Evolutionary conservation across 2,797 vertebrate genomes (phyloP).

Genomic region (Prunella strophiata): DNA sequence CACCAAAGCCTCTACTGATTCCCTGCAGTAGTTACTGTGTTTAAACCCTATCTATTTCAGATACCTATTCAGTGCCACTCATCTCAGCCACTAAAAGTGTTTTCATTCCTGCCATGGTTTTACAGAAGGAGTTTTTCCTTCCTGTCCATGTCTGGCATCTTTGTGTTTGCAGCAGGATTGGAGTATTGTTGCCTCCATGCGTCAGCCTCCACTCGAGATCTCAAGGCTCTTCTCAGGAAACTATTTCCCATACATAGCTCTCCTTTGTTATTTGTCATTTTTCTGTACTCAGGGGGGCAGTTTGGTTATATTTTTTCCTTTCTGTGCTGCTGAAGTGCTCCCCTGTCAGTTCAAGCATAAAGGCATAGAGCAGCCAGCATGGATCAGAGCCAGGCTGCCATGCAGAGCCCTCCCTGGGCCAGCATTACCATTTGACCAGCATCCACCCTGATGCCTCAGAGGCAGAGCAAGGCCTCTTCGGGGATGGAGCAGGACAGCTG

Average conservation of each 20-base stretch:
- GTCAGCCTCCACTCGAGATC: background rate
- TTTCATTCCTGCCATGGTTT: background rate
- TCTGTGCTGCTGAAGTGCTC: background rate
- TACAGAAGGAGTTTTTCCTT: background rate
- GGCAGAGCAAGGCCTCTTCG: background rate
- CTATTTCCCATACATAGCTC: background rate
- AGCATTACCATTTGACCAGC: background rate
- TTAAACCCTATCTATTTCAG: background rate
- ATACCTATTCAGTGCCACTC: background rate
- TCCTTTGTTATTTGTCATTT: background rate
- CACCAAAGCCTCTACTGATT: background rate
- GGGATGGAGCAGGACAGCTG: background rate
- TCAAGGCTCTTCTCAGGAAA: slow-evolving; percentile 7
- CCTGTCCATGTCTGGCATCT: background rate
- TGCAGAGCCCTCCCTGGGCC: background rate
- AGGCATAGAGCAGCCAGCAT: background rate
- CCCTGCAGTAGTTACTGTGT: background rate
- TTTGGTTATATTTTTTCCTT: background rate
- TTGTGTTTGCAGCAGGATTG: background rate
- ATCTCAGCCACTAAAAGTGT: background rate
- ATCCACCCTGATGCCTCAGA: background rate
- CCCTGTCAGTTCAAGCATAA: background rate
- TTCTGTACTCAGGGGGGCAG: background rate
- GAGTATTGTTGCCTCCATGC: background rate
- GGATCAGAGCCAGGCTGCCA: background rate